A percentile compares a stretch with the other conserved stretches of the same genome.
phyloP scores from a whole-genome alignment of 2,797 vertebrate species.

The Protosalanx chinensis region DNA sequence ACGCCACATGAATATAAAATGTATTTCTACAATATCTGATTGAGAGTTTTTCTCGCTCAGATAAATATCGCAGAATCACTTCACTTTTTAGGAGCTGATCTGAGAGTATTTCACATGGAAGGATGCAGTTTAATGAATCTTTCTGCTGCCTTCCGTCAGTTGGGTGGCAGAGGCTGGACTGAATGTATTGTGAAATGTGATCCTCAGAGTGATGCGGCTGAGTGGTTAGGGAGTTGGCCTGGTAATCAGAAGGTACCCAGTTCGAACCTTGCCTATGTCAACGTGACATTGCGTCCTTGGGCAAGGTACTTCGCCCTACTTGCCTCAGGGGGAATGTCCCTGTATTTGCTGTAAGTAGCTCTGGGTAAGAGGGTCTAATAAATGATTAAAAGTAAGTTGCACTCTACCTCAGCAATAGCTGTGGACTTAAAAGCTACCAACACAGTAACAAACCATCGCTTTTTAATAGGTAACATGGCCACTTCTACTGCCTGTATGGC shows the following conservation, averaged over 20 bases:
- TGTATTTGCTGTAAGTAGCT: no score
- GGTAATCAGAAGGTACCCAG: no score
- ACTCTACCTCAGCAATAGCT: not conserved
- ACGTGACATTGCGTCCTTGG: no score
- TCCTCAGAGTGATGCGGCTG: not conserved
- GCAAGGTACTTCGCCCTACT: no score
- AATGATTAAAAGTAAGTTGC: not conserved
- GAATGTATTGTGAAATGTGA: constrained; percentile 13
- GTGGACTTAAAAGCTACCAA: not conserved
- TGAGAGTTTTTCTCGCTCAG: constrained; percentile 19
- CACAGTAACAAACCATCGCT: not conserved
- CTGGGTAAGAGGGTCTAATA: no score
- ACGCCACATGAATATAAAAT: constrained; percentile 36
- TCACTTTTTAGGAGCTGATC: not conserved
- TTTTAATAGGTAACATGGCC: no score
- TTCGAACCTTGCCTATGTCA: no score
- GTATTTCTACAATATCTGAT: not conserved
- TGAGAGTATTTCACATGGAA: not conserved
- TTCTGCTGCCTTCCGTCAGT: not conserved
- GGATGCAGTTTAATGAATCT: not conserved
- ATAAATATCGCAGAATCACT: constrained; percentile 4
- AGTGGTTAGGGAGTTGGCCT: no score
- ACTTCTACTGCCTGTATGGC: not conserved
- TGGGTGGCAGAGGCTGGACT: not conserved
- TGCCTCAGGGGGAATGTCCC: no score